Percentiles rank a stretch among this genome's conserved stretches.
phyloP scores from a whole-genome alignment of 2,888 invertebrate genomes.

The Pristionchus mayeri region DNA sequence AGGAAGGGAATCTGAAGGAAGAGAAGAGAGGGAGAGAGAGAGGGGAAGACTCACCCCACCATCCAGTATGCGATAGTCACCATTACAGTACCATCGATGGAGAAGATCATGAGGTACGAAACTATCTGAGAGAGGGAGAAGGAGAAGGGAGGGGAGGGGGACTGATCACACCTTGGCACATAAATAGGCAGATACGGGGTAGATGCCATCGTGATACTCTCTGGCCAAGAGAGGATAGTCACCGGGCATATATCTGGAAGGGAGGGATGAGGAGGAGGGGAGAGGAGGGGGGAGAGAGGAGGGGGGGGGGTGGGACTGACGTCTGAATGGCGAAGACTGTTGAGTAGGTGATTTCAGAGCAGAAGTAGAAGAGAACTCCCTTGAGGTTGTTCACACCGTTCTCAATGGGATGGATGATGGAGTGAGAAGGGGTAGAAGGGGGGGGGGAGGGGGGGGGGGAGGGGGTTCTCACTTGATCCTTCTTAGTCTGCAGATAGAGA shows the following conservation, averaged over 20 bases:
- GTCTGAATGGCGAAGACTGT: slow-evolving; percentile 90
- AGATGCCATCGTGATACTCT: slow-evolving; percentile 93
- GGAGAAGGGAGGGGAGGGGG: not conserved
- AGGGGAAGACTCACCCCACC: slow-evolving; percentile 79
- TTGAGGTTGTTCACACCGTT: slow-evolving; percentile 96
- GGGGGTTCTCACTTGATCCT: not conserved
- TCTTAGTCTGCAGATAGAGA: slow-evolving; percentile 86
- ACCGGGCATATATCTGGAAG: slow-evolving; percentile 86
- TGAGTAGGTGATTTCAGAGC: slow-evolving; percentile 93
- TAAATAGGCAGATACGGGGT: slow-evolving; percentile 81
- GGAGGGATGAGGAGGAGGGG: too few species aligned
- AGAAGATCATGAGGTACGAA: slow-evolving; percentile 84
- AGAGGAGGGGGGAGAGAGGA: too few species aligned
- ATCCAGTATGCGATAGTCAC: slow-evolving; percentile 89
- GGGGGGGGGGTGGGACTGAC: too few species aligned
- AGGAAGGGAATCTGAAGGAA: slow-evolving; percentile 28
- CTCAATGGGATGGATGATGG: too few species aligned
- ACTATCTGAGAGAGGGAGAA: slow-evolving; percentile 51
- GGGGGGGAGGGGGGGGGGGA: too few species aligned
- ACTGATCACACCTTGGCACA: slow-evolving; percentile 68
- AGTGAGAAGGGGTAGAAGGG: not conserved
- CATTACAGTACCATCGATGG: slow-evolving; percentile 88
- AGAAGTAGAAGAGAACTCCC: slow-evolving; percentile 86
- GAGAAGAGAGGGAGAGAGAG: not conserved
- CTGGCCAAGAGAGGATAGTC: slow-evolving; percentile 91